phyloP scores from a whole-genome alignment of 2,797 vertebrate genomes.

The Diceros bicornis region DNA sequence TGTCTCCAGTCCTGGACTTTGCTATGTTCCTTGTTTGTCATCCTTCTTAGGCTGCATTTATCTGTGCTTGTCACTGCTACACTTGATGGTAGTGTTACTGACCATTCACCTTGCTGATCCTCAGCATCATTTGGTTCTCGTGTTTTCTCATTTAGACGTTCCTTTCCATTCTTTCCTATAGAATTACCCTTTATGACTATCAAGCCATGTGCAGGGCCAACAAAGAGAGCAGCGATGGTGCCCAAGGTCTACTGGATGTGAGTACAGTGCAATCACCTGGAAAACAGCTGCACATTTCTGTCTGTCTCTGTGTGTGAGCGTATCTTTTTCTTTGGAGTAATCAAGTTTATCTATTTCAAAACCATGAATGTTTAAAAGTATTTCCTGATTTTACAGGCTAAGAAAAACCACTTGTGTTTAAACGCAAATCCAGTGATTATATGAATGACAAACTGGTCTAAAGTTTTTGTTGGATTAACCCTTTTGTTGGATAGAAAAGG shows the following conservation, averaged over 20 bases:
- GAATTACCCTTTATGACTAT: slow-evolving; percentile 98
- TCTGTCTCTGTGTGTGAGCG: not conserved
- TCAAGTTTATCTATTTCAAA: slow-evolving; percentile 36
- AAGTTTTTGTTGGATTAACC: not conserved
- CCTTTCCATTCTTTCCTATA: slow-evolving; percentile 88
- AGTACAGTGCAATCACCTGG: slow-evolving; percentile 87
- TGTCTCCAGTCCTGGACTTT: not conserved
- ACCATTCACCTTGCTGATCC: fast-evolving
- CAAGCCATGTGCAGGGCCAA: slow-evolving; percentile 97
- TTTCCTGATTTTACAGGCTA: not conserved
- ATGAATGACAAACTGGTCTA: not conserved
- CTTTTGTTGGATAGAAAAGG: not conserved
- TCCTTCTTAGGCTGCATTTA: not conserved
- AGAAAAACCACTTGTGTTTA: slow-evolving; percentile 53
- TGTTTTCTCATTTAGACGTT: slow-evolving; percentile 22
- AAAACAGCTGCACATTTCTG: slow-evolving; percentile 30
- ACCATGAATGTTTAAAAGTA: not conserved
- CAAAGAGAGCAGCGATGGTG: slow-evolving; percentile 96
- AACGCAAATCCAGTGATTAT: slow-evolving; percentile 48
- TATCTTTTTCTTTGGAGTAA: not conserved
- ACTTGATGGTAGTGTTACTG: not conserved
- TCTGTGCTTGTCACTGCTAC: not conserved
- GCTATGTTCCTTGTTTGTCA: too few relatives aligned
- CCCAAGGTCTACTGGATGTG: slow-evolving; percentile 95
- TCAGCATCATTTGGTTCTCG: not conserved